Evolutionary conservation across 2,113 vertebrate genomes (phyloP).

Genomic region (Eulemur rufifrons): DNA sequence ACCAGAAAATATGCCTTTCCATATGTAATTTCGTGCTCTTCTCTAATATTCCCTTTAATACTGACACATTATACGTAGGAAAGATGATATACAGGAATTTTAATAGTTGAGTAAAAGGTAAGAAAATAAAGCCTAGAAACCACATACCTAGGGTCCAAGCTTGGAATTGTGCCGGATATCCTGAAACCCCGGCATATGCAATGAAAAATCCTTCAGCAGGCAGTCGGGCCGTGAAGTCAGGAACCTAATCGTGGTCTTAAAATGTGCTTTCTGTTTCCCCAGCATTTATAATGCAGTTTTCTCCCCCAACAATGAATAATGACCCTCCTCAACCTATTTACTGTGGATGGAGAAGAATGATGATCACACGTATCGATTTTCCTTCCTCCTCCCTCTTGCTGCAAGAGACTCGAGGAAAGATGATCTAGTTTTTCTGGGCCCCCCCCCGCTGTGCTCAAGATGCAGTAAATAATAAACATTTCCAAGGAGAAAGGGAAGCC

Average conservation of each 20-base stretch:
- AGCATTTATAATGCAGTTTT: conserved; percentile 73
- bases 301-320: conserved; percentile 68
- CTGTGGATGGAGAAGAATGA: conserved; percentile 68
- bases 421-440: conserved; percentile 17
- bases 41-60: not conserved
- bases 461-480: not conserved
- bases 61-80: no score
- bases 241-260: conserved; percentile 63
- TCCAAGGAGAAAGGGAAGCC: not conserved
- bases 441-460: not conserved
- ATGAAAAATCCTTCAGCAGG: conserved; percentile 51
- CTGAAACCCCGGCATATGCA: not conserved
- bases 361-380: conserved; percentile 70
- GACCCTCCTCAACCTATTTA: conserved; percentile 64
- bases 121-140: not conserved
- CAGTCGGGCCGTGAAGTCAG: conserved; percentile 45
- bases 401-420: not conserved
- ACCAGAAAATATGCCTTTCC: not conserved
- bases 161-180: not conserved
- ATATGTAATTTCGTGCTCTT: not conserved
- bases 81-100: not conserved
- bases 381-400: conserved; percentile 48
- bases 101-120: not conserved
- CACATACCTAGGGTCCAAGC: not conserved
- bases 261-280: conserved; percentile 73